A percentile compares a stretch with the other conserved stretches of the same genome.
Conservation (phyloP, 1,140 invertebrate species). For the Drosophila albomicans region DNA sequence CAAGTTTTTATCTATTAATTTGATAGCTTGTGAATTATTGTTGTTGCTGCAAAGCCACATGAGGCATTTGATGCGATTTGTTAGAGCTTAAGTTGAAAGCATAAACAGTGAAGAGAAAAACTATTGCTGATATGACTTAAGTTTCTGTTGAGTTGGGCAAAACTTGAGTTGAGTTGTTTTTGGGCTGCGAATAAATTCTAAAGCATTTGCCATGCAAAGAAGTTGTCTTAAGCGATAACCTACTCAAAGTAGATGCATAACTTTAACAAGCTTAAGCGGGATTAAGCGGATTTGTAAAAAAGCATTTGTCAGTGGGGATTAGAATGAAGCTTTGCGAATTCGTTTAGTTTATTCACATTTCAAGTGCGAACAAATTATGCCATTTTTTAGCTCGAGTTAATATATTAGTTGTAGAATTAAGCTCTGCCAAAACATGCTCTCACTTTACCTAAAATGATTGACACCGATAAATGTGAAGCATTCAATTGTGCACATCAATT, state of each 20-base stretch:
- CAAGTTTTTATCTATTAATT: constrained; percentile 55
- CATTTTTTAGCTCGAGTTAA: not conserved
- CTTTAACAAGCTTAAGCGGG: constrained; percentile 1
- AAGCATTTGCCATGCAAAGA: constrained; percentile 14
- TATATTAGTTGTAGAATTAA: no score
- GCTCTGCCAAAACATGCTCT: no score
- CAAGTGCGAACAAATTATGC: not conserved
- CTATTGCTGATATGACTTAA: constrained; percentile 24
- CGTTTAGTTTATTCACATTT: not conserved
- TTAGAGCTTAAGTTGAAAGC: constrained; percentile 39
- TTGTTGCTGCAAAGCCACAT: constrained; percentile 40
- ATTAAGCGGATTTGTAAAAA: constrained; percentile 5
- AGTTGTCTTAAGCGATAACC: constrained; percentile 5
- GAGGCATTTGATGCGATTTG: constrained; percentile 50
- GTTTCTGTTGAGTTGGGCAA: not conserved
- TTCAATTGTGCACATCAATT: not conserved
- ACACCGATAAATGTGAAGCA: not conserved
- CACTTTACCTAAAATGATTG: not conserved
- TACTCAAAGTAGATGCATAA: constrained; percentile 3
- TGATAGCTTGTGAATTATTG: constrained; percentile 40
- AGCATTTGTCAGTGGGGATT: not conserved
- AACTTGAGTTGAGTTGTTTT: not conserved
- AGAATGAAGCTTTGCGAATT: not conserved
- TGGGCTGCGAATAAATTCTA: constrained; percentile 1
- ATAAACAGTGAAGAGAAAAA: constrained; percentile 1